Evolutionary conservation across 2,113 vertebrate genomes (phyloP).

Genomic region (Archocentrus centrarchus): DNA sequence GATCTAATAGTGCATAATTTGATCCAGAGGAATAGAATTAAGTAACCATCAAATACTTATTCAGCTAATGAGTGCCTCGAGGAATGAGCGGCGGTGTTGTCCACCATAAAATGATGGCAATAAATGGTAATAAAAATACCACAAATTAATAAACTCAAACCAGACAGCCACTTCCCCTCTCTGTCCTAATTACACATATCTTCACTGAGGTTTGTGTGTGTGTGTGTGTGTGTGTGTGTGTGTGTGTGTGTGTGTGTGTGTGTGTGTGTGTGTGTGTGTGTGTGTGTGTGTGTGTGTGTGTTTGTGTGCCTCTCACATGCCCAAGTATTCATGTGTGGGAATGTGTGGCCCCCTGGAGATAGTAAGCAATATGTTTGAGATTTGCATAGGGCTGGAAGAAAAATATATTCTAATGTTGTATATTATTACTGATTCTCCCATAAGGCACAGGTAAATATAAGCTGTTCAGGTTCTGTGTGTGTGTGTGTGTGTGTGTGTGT

Average conservation of each 20-base stretch:
- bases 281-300: conserved; percentile 18
- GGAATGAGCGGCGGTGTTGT: conserved; percentile 25
- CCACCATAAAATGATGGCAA: conserved; percentile 41
- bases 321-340: conserved; percentile 39
- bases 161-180: conserved; percentile 41
- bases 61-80: conserved; percentile 37
- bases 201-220: conserved; percentile 18
- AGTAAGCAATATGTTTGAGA: conserved; percentile 72
- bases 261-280: conserved; percentile 9
- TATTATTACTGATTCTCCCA: conserved; percentile 55
- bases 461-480: background rate
- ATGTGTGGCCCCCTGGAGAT: conserved; percentile 62
- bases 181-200: conserved; percentile 53
- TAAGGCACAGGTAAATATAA: conserved; percentile 29
- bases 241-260: conserved; percentile 11
- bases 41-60: conserved; percentile 41
- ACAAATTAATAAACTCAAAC: conserved; percentile 66
- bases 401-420: conserved; percentile 56
- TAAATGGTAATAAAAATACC: conserved; percentile 55
- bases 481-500: background rate
- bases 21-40: conserved; percentile 55
- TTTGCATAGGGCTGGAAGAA: conserved; percentile 70
- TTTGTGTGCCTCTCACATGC: background rate
- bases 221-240: conserved; percentile 8
- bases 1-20: conserved; percentile 60